phyloP scores from a whole-genome alignment of 1,140 invertebrate species.

The Batillaria attramentaria region DNA sequence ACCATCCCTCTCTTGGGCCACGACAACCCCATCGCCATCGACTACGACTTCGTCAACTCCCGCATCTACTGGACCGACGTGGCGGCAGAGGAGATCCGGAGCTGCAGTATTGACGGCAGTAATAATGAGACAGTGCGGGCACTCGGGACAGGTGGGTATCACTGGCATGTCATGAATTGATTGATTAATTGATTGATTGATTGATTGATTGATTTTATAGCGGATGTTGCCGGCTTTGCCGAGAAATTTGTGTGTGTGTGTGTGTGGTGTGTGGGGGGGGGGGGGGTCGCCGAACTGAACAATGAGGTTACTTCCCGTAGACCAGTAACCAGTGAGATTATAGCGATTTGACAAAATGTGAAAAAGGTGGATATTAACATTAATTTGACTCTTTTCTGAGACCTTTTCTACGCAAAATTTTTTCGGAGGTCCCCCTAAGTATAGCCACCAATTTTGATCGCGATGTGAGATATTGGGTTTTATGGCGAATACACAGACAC shows the following conservation, averaged over 20 bases:
- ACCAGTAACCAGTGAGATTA: too few relatives aligned
- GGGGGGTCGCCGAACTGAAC: too few relatives aligned
- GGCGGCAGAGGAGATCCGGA: constrained; percentile 81
- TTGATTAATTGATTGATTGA: background rate
- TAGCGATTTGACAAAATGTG: too few relatives aligned
- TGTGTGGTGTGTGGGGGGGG: background rate
- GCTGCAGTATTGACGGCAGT: constrained; percentile 82
- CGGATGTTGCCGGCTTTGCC: background rate
- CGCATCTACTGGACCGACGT: constrained; percentile 94
- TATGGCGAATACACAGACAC: too few relatives aligned
- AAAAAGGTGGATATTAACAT: too few relatives aligned
- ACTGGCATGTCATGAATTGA: background rate
- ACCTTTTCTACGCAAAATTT: too few relatives aligned
- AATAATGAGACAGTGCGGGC: constrained; percentile 39
- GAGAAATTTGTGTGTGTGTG: constrained; percentile 10
- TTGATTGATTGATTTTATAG: background rate
- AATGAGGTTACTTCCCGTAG: too few relatives aligned
- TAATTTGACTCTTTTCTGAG: too few relatives aligned
- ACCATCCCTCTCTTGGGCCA: constrained; percentile 46
- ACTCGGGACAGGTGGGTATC: constrained; percentile 33
- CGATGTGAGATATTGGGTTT: too few relatives aligned
- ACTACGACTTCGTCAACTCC: constrained; percentile 89
- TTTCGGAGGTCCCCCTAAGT: too few relatives aligned
- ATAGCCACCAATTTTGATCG: too few relatives aligned
- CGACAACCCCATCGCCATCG: constrained; percentile 82